A percentile compares a stretch with the other conserved stretches of the same genome.
These are phyloP conservation scores for Hemiprocne comata DNA, from an alignment of 2,113 vertebrate species.

Conservation along the genomic window DNA sequence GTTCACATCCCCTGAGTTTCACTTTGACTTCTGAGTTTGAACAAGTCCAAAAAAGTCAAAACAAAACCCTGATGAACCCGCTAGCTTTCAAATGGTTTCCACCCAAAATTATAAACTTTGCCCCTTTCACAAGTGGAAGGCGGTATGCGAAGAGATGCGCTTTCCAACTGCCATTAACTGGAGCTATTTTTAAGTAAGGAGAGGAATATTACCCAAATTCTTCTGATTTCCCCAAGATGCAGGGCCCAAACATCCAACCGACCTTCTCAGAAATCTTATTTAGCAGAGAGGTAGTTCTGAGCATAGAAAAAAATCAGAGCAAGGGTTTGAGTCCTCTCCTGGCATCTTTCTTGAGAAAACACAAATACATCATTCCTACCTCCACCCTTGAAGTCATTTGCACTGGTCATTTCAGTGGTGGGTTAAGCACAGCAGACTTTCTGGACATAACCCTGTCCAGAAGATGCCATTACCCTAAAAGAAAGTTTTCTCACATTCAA, in stretches of 20 bases:
- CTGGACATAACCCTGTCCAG: background rate
- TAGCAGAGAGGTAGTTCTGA: background rate
- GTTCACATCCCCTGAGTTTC: conserved; percentile 69
- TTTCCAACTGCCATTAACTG: conserved; percentile 18
- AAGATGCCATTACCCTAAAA: conserved; percentile 19
- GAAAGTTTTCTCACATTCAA: conserved; percentile 32
- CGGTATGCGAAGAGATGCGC: background rate
- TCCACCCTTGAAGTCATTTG: background rate
- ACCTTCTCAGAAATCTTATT: background rate
- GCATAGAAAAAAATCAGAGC: background rate
- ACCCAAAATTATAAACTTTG: conserved; percentile 56
- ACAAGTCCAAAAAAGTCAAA: conserved; percentile 43
- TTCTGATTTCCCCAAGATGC: conserved; percentile 14
- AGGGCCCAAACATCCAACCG: background rate
- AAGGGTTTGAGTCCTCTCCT: background rate
- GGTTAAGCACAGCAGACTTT: conserved; percentile 11
- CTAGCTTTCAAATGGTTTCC: conserved; percentile 51
- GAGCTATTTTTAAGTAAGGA: conserved; percentile 11
- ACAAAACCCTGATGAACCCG: background rate
- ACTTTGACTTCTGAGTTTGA: conserved; percentile 49
- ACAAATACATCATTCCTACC: accelerated
- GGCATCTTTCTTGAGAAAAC: background rate
- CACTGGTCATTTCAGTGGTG: background rate
- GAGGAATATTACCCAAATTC: conserved; percentile 13
- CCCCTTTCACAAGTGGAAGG: conserved; percentile 7